Conservation (phyloP, 2,113 vertebrate genomes). For the Ochotona princeps region DNA sequence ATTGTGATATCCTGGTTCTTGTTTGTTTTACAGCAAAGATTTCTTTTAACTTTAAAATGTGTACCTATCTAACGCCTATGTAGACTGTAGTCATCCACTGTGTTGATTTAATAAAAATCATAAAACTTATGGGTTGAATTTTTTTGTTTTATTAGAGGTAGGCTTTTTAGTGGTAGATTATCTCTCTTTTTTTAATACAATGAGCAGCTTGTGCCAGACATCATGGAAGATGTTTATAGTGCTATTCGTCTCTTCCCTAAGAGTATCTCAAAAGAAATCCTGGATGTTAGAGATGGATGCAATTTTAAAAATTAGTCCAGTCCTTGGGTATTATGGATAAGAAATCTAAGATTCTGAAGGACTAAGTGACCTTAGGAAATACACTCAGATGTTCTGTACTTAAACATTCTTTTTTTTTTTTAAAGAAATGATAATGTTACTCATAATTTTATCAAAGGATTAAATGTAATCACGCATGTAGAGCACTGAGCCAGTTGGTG, state of each 20-base stretch:
- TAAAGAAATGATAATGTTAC: conserved; percentile 12
- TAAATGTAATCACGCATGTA: not conserved
- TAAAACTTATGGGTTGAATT: not conserved
- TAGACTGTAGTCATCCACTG: conserved; percentile 32
- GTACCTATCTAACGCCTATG: not conserved
- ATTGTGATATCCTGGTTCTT: conserved; percentile 9
- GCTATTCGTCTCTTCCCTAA: not conserved
- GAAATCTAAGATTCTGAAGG: not conserved
- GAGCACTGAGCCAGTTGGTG: not conserved
- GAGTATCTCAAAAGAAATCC: not conserved
- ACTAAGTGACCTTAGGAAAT: conserved; percentile 1
- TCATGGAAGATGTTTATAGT: not conserved
- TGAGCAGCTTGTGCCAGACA: not conserved
- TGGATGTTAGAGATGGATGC: not conserved
- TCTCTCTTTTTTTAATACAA: not conserved
- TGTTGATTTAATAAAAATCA: conserved; percentile 39
- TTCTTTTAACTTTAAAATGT: not conserved
- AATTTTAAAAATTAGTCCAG: not conserved
- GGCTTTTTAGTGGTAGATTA: not conserved
- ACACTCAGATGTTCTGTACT: not conserved
- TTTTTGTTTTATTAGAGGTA: not conserved
- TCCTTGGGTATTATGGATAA: not conserved
- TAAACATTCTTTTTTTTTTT: not conserved
- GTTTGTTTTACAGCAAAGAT: not conserved
- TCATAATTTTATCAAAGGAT: not conserved